These are phyloP conservation scores for Agapostemon virescens DNA, from an alignment of 2,888 invertebrate genomes.

Conservation along the genomic window DNA sequence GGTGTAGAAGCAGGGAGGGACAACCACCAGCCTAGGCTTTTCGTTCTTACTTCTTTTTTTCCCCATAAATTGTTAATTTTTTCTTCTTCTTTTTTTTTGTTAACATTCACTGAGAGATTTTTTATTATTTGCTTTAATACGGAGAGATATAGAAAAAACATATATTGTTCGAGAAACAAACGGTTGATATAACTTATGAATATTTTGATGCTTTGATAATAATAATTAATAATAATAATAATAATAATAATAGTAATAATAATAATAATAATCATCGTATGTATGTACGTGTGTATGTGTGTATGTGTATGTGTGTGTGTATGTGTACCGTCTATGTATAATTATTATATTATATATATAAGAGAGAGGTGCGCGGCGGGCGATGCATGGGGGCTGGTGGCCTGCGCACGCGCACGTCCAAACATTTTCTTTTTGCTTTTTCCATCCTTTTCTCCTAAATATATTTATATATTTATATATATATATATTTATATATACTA, in stretches of 20 bases:
- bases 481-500: conserved; percentile 70
- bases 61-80: conserved; percentile 20
- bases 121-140: conserved; percentile 80
- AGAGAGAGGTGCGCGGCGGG: conserved; percentile 77
- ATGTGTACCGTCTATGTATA: conserved; percentile 79
- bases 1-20: conserved; percentile 39
- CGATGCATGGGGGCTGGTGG: conserved; percentile 73
- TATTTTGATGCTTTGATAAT: conserved; percentile 80
- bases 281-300: conserved; percentile 56
- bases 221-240: conserved; percentile 75
- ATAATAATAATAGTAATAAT: conserved; percentile 72
- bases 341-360: conserved; percentile 77
- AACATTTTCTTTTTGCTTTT: conserved; percentile 69
- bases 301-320: conserved; percentile 62
- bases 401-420: conserved; percentile 76
- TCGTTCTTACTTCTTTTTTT: conserved; percentile 34
- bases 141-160: conserved; percentile 80
- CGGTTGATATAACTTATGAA: conserved; percentile 79
- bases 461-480: conserved; percentile 70
- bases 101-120: conserved; percentile 79
- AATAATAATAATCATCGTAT: conserved; percentile 69
- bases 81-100: too few relatives aligned
- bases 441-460: conserved; percentile 68
- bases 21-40: conserved; percentile 56
- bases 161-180: conserved; percentile 80